phyloP scores from a whole-genome alignment of 2,888 invertebrate species.

The Kuschelorhynchus macadamiae region DNA sequence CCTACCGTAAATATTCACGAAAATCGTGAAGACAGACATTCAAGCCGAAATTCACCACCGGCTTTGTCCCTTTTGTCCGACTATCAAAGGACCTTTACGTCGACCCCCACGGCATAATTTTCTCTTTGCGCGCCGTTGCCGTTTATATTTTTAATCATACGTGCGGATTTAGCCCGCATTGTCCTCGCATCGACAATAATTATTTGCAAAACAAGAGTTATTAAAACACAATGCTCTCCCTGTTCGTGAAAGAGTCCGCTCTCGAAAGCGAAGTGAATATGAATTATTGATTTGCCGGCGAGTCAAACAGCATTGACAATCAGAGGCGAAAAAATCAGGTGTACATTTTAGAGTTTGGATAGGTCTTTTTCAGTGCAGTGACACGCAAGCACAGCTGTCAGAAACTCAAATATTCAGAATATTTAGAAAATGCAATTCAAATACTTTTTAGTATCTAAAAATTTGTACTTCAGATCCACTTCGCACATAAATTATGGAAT shows the following conservation, averaged over 20 bases:
- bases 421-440: too few species aligned
- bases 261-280: constrained; percentile 20
- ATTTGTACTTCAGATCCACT: too few species aligned
- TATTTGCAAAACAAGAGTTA: constrained; percentile 39
- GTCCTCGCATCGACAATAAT: constrained; percentile 43
- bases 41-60: constrained; percentile 1
- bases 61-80: background rate
- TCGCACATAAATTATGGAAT: too few species aligned
- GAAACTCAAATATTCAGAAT: too few species aligned
- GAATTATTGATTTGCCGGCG: constrained; percentile 36
- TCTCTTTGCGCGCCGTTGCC: constrained; percentile 19
- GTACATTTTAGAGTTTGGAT: too few species aligned
- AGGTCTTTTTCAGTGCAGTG: too few species aligned
- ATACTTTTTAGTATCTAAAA: too few species aligned
- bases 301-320: background rate
- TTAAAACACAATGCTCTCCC: constrained; percentile 35
- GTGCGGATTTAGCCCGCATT: constrained; percentile 38
- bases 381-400: too few species aligned
- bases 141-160: constrained; percentile 46
- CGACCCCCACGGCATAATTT: constrained; percentile 9
- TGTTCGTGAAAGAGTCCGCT: constrained; percentile 22
- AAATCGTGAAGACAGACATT: background rate
- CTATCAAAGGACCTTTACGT: constrained; percentile 9
- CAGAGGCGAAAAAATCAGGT: too few species aligned
- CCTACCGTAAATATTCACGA: background rate